These are phyloP conservation scores for Pseudobourletiella spinata DNA, from an alignment of 1,140 invertebrate species.

Conservation along the genomic window DNA sequence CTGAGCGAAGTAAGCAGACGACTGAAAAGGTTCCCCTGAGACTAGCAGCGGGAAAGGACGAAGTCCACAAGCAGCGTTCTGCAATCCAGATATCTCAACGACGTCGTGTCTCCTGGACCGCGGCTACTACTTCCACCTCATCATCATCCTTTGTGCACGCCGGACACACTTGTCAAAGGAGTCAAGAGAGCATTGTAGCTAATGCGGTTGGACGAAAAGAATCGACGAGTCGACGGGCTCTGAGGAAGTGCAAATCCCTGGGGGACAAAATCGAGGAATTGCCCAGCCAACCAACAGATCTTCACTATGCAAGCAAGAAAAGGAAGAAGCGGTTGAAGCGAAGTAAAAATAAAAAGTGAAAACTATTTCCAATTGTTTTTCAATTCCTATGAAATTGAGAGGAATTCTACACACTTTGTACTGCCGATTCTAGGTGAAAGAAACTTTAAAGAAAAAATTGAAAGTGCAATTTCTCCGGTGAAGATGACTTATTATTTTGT, in stretches of 20 bases:
- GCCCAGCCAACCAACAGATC: not conserved
- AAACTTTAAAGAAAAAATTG: too few species aligned
- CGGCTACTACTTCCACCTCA: not conserved
- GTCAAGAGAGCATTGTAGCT: not conserved
- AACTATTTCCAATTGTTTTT: too few species aligned
- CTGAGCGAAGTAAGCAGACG: not conserved
- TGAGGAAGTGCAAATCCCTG: slow-evolving; percentile 18
- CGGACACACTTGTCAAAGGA: not conserved
- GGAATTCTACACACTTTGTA: too few species aligned
- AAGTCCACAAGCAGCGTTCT: not conserved
- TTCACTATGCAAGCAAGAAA: not conserved
- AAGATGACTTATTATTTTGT: too few species aligned
- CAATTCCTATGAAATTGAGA: too few species aligned
- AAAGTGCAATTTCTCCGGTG: too few species aligned
- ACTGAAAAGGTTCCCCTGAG: not conserved
- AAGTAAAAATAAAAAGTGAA: too few species aligned
- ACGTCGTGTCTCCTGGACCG: slow-evolving; percentile 3
- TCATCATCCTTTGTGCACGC: not conserved
- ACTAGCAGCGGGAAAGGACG: not conserved
- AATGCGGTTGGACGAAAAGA: not conserved
- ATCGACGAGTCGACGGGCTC: not conserved
- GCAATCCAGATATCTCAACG: not conserved
- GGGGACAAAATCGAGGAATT: slow-evolving; percentile 8
- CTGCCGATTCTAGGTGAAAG: too few species aligned
- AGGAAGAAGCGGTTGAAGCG: not conserved